Percentiles rank a stretch among this genome's conserved stretches.
phyloP scores from a whole-genome alignment of 2,113 vertebrate species.

The Fukomys damarensis region DNA sequence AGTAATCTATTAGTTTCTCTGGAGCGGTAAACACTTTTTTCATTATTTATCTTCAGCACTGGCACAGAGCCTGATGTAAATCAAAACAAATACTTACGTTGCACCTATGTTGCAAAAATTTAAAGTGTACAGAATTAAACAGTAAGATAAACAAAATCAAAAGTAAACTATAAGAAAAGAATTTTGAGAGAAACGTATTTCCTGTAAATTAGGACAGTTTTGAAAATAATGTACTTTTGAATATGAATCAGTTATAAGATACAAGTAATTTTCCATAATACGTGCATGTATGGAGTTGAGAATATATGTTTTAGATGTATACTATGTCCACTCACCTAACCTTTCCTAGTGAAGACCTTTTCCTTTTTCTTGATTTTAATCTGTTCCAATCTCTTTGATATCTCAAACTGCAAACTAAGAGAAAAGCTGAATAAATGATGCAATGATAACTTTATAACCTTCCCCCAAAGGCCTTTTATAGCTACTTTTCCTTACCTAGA shows the following conservation, averaged over 20 bases:
- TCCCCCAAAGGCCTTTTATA: background rate
- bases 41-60: background rate
- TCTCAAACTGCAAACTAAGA: background rate
- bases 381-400: background rate
- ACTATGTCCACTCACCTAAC: background rate
- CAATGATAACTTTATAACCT: background rate
- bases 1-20: background rate
- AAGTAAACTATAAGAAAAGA: background rate
- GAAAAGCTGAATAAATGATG: background rate
- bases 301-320: background rate
- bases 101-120: background rate
- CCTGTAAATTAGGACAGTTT: background rate
- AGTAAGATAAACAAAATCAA: background rate
- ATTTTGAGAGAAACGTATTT: background rate
- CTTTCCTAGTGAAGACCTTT: background rate
- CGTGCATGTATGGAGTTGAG: background rate
- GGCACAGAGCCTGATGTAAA: background rate
- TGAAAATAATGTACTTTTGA: background rate
- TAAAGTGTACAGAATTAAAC: background rate
- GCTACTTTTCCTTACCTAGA: background rate
- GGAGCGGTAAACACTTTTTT: background rate
- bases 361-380: background rate
- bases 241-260: background rate
- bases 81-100: constrained; percentile 11
- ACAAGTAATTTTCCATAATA: background rate